Base-by-base conservation (phyloP, 2,113 vertebrate genomes). In the Paracanthobrama guichenoti region DNA sequence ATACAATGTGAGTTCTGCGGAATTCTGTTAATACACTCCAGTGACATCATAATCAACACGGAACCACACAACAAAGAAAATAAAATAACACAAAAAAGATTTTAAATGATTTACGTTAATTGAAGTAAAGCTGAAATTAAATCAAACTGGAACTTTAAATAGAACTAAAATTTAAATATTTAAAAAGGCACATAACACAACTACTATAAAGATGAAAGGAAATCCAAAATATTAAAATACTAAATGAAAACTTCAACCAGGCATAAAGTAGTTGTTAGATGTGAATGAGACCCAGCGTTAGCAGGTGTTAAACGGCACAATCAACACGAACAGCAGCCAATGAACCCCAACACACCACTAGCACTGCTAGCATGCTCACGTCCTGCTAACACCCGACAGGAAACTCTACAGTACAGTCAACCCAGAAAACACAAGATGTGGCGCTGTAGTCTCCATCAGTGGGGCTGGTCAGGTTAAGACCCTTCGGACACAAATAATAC, bases 311-410 rank as follows among this genome's bases (percentile, higher is more conserved):
- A 73, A 72, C 39, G n/a, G 16, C 24, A 75, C 72, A 55, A 78
- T 84, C 91, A 92, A 91, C 87, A 85, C 77, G 44, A 84, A 66
- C 82, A 69, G 39, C 69, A 72, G 69, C 39, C 69, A 46, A 24
- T 72, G 42, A 72, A 46, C 69, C 42, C 35, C 6, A 42, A 48
- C 44, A 67, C 79, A 62, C 24, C 79, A 22, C 67, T 59, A 8
- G 44, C 82, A 60, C 77, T 60, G 74, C 42, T 46, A 87, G 81
- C 91, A 92, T 91, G 90, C 31, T 71, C 74, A 72, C 64, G 28
- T 18, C 83, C 72, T 84, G 73, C 60, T 77, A 84, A 50, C 69
- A 88, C 62, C 24, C 3, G 48, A 82, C 28, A 48, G 73, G 12
- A 28, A 72, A 57, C 8, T 24, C 22, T 22, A 28, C 18, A 53